phyloP scores from a whole-genome alignment of 2,888 invertebrate genomes.

The Chrysomela aeneicollis region DNA sequence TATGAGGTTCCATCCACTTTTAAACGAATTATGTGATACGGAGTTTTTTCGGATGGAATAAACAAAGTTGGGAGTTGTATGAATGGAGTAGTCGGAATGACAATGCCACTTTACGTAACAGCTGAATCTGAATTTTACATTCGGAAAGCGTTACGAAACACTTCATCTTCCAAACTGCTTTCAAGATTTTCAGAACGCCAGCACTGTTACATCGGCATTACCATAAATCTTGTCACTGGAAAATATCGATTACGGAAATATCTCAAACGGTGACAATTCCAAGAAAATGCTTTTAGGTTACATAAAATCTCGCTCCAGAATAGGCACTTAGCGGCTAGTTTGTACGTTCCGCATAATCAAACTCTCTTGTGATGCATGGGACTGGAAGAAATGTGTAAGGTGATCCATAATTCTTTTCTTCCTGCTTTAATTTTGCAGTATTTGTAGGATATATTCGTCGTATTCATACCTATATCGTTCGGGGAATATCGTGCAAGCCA shows the following conservation, averaged over 20 bases:
- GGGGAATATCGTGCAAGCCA: no score
- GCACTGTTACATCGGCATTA: constrained; percentile 7
- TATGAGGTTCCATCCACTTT: no score
- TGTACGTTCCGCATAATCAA: constrained; percentile 5
- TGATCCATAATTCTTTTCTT: background rate
- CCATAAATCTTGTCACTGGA: constrained; percentile 2
- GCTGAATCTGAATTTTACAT: constrained; percentile 5
- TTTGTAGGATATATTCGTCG: no score
- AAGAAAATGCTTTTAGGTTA: constrained; percentile 7
- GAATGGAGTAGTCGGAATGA: background rate
- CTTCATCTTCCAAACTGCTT: constrained; percentile 7
- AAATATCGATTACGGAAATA: constrained; percentile 1
- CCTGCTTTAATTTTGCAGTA: no score
- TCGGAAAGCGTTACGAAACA: constrained; percentile 5
- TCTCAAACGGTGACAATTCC: constrained; percentile 5
- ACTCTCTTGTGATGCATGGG: constrained; percentile 1
- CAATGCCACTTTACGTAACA: constrained; percentile 3
- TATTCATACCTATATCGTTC: no score
- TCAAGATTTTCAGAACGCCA: background rate
- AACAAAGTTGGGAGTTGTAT: background rate
- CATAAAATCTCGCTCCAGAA: constrained; percentile 1
- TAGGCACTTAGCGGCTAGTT: constrained; percentile 5
- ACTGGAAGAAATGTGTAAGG: background rate
- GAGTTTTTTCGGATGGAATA: background rate
- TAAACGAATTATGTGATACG: background rate